A percentile compares a stretch with the other conserved stretches of the same genome.
Conservation (phyloP, 2,113 vertebrate species). For the Phaethon lepturus region DNA sequence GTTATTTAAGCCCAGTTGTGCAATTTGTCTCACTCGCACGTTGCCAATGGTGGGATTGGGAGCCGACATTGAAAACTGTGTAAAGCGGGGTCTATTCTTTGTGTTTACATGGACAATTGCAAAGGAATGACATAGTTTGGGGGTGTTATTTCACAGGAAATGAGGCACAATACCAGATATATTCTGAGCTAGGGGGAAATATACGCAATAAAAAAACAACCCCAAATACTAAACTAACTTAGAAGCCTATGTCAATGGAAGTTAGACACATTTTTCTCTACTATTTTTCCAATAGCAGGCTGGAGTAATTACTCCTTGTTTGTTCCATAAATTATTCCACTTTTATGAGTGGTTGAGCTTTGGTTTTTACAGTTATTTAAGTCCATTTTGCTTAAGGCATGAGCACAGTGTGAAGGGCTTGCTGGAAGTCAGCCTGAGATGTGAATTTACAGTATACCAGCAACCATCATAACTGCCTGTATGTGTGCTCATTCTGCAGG, state of each 20-base stretch:
- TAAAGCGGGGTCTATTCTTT: background rate
- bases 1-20: background rate
- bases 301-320: background rate
- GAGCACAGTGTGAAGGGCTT: background rate
- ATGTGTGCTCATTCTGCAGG: background rate
- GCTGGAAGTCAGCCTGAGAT: background rate
- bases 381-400: background rate
- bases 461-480: background rate
- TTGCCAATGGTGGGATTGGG: background rate
- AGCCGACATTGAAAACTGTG: background rate
- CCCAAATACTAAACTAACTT: background rate
- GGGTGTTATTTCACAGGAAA: background rate
- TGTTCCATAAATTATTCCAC: background rate
- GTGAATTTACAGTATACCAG: background rate
- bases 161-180: background rate
- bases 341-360: background rate
- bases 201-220: background rate
- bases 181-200: background rate
- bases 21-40: background rate
- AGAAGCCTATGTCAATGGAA: background rate
- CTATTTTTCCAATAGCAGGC: accelerated
- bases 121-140: background rate
- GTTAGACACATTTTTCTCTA: background rate
- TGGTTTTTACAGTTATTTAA: background rate
- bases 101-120: background rate